Conservation (phyloP, 2,888 invertebrate species). For the Andricus curvator region DNA sequence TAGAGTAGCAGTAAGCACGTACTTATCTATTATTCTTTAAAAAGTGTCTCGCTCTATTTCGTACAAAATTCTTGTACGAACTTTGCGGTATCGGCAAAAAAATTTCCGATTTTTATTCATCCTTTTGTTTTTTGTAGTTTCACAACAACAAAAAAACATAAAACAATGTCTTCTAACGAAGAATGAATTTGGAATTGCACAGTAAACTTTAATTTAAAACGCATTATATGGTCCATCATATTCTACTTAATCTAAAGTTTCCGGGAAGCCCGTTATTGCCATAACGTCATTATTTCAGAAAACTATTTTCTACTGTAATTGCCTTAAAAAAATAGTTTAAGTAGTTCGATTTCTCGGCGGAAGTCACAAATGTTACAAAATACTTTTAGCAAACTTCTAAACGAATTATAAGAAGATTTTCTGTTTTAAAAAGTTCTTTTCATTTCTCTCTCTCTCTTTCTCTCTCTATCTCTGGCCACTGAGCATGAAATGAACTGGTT, state of each 20-base stretch:
- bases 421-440: background rate
- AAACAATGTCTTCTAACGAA: background rate
- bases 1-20: slow-evolving; percentile 15
- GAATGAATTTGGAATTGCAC: background rate
- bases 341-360: background rate
- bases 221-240: background rate
- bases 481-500: slow-evolving; percentile 22
- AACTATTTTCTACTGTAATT: background rate
- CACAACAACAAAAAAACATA: background rate
- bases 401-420: background rate
- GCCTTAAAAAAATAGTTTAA: background rate
- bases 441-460: no score
- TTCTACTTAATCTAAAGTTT: background rate
- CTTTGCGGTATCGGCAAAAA: background rate
- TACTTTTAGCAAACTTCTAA: background rate
- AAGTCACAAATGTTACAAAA: background rate
- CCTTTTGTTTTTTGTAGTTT: background rate
- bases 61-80: background rate
- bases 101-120: background rate
- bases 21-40: slow-evolving; percentile 5
- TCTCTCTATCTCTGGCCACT: background rate
- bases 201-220: background rate
- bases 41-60: slow-evolving; percentile 18
- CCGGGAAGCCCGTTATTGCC: background rate
- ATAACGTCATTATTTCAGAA: background rate